phyloP scores from a whole-genome alignment of 2,888 invertebrate species.

The Hartigia nigra region DNA sequence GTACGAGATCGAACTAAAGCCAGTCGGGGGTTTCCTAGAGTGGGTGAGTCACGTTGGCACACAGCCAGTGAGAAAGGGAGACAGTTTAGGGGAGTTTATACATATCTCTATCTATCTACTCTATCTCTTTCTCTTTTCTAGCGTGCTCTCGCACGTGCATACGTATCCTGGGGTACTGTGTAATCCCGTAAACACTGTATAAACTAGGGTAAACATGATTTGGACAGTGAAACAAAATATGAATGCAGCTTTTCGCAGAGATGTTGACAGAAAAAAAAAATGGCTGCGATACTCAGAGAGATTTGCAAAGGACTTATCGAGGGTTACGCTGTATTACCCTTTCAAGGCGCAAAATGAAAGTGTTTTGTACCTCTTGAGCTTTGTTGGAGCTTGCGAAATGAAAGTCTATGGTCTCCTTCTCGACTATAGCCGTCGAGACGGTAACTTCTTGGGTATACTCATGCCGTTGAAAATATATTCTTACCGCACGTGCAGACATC shows the following conservation, averaged over 20 bases:
- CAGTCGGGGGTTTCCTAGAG: slow-evolving; percentile 55
- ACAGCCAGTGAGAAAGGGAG: slow-evolving; percentile 40
- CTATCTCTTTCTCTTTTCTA: neutral
- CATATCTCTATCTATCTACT: neutral
- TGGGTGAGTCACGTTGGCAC: slow-evolving; percentile 62
- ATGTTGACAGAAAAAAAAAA: neutral
- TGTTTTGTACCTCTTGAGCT: neutral
- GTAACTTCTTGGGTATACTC: neutral
- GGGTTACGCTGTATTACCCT: neutral
- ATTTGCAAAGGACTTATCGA: neutral
- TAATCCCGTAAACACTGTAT: neutral
- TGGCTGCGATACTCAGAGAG: neutral
- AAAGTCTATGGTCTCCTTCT: neutral
- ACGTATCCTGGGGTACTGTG: neutral
- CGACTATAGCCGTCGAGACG: neutral
- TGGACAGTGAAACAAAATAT: neutral
- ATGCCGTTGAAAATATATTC: neutral
- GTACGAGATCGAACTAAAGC: slow-evolving; percentile 54
- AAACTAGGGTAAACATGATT: neutral
- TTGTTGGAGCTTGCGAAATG: neutral
- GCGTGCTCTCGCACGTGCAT: neutral
- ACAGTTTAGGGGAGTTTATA: neutral
- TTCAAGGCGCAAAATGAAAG: neutral
- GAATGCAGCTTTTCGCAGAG: neutral
- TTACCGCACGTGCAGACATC: neutral